Percentiles rank a stretch among this genome's conserved stretches.
Conservation (phyloP, 2,113 vertebrate genomes). For the Ictalurus punctatus region DNA sequence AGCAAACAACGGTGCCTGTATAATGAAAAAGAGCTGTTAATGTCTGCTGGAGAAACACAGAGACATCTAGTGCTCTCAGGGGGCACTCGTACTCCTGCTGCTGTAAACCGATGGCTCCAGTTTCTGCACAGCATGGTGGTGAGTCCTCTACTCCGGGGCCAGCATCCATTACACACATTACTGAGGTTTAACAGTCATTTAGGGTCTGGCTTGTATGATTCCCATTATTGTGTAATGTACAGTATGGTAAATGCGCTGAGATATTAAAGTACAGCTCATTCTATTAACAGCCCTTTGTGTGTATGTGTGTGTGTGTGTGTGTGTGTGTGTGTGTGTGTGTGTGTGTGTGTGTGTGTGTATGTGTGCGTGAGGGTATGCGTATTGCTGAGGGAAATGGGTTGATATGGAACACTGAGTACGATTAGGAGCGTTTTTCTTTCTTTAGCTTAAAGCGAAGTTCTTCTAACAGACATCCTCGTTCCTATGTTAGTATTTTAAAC, state of each 20-base stretch:
- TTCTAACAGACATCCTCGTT: not conserved
- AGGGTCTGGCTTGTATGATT: constrained; percentile 5
- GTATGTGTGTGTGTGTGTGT: not conserved
- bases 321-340: constrained; percentile 16
- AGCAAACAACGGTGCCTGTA: no score
- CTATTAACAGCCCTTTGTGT: not conserved
- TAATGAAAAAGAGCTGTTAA: not conserved
- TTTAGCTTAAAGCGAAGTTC: constrained; percentile 16
- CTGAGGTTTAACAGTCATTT: constrained; percentile 2
- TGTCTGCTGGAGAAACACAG: not conserved
- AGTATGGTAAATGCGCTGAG: not conserved
- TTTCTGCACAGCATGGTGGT: constrained; percentile 21
- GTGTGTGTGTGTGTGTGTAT: constrained; percentile 4
- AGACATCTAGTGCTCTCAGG: not conserved
- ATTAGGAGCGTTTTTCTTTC: constrained; percentile 21
- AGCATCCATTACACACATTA: constrained; percentile 21
- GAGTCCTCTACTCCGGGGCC: not conserved
- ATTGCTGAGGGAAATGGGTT: constrained; percentile 1
- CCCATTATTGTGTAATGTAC: constrained; percentile 22
- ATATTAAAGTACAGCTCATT: constrained; percentile 2
- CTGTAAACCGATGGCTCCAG: constrained; percentile 15
- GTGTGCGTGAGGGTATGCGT: not conserved
- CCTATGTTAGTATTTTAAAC: constrained; percentile 11
- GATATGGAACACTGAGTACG: constrained; percentile 26
- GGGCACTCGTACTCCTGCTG: constrained; percentile 20